These are phyloP conservation scores for Proteles cristata DNA, from an alignment of 2,113 vertebrate species.

Conservation along the genomic window DNA sequence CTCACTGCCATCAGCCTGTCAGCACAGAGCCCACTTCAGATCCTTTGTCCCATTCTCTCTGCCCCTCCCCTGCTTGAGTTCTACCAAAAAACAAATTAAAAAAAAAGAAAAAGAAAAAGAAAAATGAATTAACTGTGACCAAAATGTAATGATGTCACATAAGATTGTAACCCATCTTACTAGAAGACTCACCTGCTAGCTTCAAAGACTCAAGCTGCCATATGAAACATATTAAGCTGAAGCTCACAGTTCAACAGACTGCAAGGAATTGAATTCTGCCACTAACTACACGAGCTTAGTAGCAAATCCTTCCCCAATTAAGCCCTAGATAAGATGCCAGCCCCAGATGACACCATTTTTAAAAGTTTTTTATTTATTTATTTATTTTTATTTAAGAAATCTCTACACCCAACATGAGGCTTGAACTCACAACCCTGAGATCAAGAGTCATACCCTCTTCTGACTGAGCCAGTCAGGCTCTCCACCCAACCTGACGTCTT, in stretches of 20 bases:
- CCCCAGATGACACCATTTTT: neutral
- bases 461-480: neutral
- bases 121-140: neutral
- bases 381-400: neutral
- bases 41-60: neutral
- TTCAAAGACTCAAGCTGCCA: neutral
- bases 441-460: neutral
- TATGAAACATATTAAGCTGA: neutral
- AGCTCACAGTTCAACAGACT: neutral
- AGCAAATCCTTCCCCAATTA: neutral
- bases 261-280: neutral
- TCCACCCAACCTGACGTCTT: neutral
- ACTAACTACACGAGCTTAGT: neutral
- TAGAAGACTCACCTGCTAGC: neutral
- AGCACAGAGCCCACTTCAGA: too few species aligned
- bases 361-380: neutral
- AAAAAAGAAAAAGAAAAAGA: neutral
- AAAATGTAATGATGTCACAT: slow-evolving; percentile 12
- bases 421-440: neutral
- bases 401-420: neutral
- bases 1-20: too few species aligned
- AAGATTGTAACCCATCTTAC: neutral
- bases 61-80: neutral
- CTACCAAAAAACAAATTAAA: too few species aligned
- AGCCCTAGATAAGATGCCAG: neutral